phyloP scores from a whole-genome alignment of 2,888 invertebrate species.

The Dicranocentrus wangi region DNA sequence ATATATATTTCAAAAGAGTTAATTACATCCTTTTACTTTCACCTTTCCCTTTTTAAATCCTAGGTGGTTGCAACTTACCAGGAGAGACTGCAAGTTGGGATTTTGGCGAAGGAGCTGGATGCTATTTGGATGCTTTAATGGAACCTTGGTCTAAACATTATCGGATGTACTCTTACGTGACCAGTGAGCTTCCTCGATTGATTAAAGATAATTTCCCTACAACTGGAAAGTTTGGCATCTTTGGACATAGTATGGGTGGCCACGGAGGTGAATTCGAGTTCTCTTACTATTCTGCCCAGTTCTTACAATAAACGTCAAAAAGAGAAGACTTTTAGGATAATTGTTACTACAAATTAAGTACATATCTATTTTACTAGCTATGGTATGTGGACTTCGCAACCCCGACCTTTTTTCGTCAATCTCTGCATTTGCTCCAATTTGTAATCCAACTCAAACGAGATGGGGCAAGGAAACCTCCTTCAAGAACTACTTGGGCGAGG shows the following conservation, averaged over 20 bases:
- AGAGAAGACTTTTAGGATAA: too few relatives aligned
- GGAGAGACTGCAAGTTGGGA: constrained; percentile 95
- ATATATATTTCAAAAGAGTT: constrained; percentile 3
- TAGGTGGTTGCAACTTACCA: constrained; percentile 81
- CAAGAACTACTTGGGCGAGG: constrained; percentile 83
- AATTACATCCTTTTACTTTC: too few relatives aligned
- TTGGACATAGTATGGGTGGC: constrained; percentile 51
- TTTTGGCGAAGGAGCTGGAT: constrained; percentile 96
- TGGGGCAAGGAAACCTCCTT: constrained; percentile 92
- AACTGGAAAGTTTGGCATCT: constrained; percentile 64
- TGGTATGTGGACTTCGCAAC: constrained; percentile 47
- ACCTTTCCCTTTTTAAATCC: constrained; percentile 70
- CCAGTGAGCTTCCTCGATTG: constrained; percentile 85
- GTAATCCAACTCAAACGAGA: constrained; percentile 86
- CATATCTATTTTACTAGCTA: too few relatives aligned
- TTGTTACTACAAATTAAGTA: too few relatives aligned
- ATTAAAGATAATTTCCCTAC: constrained; percentile 85
- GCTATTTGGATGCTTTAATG: constrained; percentile 92
- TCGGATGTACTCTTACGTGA: constrained; percentile 94
- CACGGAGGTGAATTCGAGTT: constrained; percentile 9
- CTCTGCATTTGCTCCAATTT: constrained; percentile 95
- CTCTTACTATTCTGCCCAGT: too few relatives aligned
- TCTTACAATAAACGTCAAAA: too few relatives aligned
- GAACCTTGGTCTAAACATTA: constrained; percentile 94
- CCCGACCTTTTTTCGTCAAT: constrained; percentile 76